A percentile compares a stretch with the other conserved stretches of the same genome.
phyloP scores from a whole-genome alignment of 2,113 vertebrate genomes.

The Actinemys pallida region DNA sequence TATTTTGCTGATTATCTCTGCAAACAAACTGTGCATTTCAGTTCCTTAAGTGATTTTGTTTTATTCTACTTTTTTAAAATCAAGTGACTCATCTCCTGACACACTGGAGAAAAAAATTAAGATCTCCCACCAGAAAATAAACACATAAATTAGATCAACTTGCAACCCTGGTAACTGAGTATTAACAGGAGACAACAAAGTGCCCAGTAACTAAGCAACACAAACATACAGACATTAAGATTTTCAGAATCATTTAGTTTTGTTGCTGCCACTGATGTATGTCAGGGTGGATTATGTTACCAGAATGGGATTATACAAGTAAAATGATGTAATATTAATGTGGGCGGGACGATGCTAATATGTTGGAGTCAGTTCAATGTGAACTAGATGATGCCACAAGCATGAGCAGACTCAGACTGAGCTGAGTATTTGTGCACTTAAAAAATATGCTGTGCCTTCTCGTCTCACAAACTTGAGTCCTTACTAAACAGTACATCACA shows the following conservation, averaged over 20 bases:
- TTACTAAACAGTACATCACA: not conserved
- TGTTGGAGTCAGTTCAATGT: not conserved
- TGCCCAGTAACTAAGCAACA: not conserved
- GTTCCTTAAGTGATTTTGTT: slow-evolving; percentile 7
- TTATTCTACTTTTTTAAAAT: slow-evolving; percentile 13
- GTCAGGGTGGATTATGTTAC: not conserved
- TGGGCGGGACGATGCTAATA: not conserved
- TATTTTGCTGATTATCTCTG: slow-evolving; percentile 19
- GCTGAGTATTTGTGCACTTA: not conserved
- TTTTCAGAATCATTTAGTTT: not conserved
- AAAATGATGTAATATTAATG: not conserved
- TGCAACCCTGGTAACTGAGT: not conserved
- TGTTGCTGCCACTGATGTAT: not conserved
- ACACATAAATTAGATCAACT: accelerated
- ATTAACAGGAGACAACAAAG: not conserved
- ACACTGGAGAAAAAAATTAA: not conserved
- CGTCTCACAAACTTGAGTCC: not conserved
- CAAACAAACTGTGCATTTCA: slow-evolving; percentile 48
- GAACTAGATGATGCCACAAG: not conserved
- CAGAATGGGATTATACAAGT: not conserved
- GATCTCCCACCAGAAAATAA: accelerated
- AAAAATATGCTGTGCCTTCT: not conserved
- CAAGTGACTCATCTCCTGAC: slow-evolving; percentile 16
- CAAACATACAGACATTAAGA: not conserved
- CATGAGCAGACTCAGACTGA: not conserved